Conservation (phyloP, 2,888 invertebrate genomes). For the Tromatobia lineatoria region DNA sequence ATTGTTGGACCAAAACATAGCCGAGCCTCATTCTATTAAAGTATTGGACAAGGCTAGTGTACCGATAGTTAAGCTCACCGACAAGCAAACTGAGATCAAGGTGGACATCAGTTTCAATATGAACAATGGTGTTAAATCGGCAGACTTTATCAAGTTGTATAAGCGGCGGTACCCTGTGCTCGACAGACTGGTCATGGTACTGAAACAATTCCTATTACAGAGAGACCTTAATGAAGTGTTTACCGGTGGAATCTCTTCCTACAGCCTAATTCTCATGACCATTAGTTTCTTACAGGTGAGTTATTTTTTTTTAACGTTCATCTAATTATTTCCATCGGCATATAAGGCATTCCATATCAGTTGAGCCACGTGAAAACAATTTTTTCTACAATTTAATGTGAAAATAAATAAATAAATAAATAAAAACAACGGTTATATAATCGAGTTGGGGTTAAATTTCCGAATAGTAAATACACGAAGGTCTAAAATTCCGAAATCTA, state of each 20-base stretch:
- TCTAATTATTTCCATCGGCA: neutral
- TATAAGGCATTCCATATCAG: neutral
- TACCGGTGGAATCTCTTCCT: constrained; percentile 99
- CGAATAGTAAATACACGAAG: too few relatives aligned
- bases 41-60: constrained; percentile 99
- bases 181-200: constrained; percentile 97
- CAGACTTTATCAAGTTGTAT: constrained; percentile 97
- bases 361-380: too few relatives aligned
- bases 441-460: too few relatives aligned
- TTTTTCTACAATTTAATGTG: too few relatives aligned
- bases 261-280: constrained; percentile 99
- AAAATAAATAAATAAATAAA: too few relatives aligned
- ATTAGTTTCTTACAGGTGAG: constrained; percentile 96
- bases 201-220: constrained; percentile 99
- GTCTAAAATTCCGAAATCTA: too few relatives aligned
- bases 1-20: constrained; percentile 95
- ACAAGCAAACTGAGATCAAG: constrained; percentile 91
- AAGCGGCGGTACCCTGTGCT: constrained; percentile 95
- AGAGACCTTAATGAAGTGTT: constrained; percentile 99
- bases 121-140: constrained; percentile 98
- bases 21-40: constrained; percentile 95
- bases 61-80: constrained; percentile 99
- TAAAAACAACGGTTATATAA: too few relatives aligned
- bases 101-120: constrained; percentile 99
- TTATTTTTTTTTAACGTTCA: constrained; percentile 7